Evolutionary conservation across 2,113 vertebrate genomes (phyloP), one percentile per base, ranked within the genome.

Genomic region (Tupaia chinensis): DNA sequence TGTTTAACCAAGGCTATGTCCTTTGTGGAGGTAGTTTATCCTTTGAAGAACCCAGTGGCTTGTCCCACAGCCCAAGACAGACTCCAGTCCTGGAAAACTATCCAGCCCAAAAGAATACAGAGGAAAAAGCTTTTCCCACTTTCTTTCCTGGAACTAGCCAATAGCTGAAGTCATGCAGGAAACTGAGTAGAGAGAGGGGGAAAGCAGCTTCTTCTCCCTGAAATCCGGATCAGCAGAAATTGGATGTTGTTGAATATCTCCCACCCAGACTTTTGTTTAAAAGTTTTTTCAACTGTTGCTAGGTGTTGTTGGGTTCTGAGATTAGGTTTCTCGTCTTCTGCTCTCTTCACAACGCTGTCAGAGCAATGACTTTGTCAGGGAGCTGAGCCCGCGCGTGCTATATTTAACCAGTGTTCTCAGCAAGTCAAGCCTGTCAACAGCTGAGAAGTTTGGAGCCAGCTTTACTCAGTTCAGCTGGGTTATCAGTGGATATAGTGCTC

Each of bases 391-490:
- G 95, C 96, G 97, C 73, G 98, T 98, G 99, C 99, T 99, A 99
- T 99, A 99, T 99, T 99, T 99, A 99, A 99, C 98, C 98, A 95
- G 98, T 99, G 99, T 98, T 99, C 99, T 99, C 99, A 99, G 98
- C 98, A 98, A 98, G 98, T 98, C 99, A 97, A 98, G 98, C 98
- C 98, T 98, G 99, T 99, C 98, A 99, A 99, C 99, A 99, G 99
- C 99, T 99, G 98, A 99, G 98, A 98, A 98, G 98, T 98, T 99
- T 98, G 98, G 98, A 98, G 98, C 98, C 97, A 98, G 98, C 98
- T 98, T 98, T 98, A 96, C 98, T 92, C 98, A 98, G 98, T 98
- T 98, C 98, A 99, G 99, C 99, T 99, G 99, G 98, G 96, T 98
- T 98, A 98, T 98, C 98, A 98, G 98, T 98, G 98, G 97, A 97